Evolutionary conservation across 2,113 vertebrate species (phyloP).

Genomic region (Hippocampus mohnikei): DNA sequence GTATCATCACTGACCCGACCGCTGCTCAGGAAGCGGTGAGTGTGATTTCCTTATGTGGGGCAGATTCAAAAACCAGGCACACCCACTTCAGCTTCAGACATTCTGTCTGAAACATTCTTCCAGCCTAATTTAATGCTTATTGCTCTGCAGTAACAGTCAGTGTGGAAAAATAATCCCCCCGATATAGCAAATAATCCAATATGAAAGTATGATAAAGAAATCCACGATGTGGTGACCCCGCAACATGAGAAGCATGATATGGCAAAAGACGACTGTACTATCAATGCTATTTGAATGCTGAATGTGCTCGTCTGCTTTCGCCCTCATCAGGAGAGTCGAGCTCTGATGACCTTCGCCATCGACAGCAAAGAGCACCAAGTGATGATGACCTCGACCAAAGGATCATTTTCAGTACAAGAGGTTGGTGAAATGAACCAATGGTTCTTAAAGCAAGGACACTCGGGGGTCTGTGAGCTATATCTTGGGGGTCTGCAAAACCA

Average conservation of each 20-base stretch:
- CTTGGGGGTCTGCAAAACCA: not conserved
- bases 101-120: too few species aligned
- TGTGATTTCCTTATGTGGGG: not conserved
- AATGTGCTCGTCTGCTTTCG: not conserved
- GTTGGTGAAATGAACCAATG: constrained; percentile 51
- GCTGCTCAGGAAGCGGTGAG: constrained; percentile 83
- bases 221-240: too few species aligned
- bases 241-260: too few species aligned
- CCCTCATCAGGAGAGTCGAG: constrained; percentile 78
- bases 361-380: constrained; percentile 76
- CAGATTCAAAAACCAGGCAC: not conserved
- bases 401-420: constrained; percentile 81
- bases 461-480: too few species aligned
- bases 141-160: too few species aligned
- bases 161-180: too few species aligned
- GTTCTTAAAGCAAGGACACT: not conserved
- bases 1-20: constrained; percentile 80
- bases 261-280: too few species aligned
- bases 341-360: constrained; percentile 84
- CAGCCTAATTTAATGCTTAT: too few species aligned
- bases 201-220: too few species aligned
- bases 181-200: too few species aligned
- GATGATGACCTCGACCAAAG: constrained; percentile 81
- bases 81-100: too few species aligned
- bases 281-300: not conserved